phyloP scores from a whole-genome alignment of 2,797 vertebrate species.

The Clarias platycephalus region DNA sequence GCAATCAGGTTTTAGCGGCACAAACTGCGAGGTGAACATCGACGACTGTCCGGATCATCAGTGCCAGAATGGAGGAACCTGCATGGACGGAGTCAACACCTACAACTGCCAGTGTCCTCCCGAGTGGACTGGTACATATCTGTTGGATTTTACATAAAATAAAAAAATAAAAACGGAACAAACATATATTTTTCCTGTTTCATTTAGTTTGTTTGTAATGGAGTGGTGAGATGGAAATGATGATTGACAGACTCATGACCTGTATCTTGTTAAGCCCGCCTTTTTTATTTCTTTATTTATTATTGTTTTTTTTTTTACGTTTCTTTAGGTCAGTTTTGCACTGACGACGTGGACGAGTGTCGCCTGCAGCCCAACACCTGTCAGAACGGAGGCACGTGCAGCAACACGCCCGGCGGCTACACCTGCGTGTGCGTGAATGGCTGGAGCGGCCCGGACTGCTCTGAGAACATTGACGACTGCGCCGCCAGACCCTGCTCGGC shows the following conservation, averaged over 20 bases:
- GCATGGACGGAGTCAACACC: constrained; percentile 93
- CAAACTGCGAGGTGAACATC: constrained; percentile 86
- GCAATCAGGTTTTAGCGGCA: constrained; percentile 86
- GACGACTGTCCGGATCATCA: constrained; percentile 90
- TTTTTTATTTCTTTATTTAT: too few species aligned
- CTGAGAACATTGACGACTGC: constrained; percentile 81
- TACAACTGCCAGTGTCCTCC: constrained; percentile 95
- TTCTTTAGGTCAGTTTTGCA: constrained; percentile 78
- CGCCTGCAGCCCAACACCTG: constrained; percentile 82
- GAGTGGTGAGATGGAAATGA: not conserved
- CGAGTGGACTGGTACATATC: constrained; percentile 87
- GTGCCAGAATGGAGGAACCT: constrained; percentile 88
- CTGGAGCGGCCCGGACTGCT: constrained; percentile 81
- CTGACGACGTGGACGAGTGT: constrained; percentile 82
- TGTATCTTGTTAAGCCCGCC: not conserved
- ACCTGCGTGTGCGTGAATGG: constrained; percentile 81
- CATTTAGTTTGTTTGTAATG: not conserved
- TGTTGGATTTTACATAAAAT: not conserved
- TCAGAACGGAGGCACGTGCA: constrained; percentile 82
- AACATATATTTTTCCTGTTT: not conserved
- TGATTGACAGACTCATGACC: not conserved
- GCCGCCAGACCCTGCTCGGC: constrained; percentile 68
- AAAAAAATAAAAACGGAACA: too few species aligned
- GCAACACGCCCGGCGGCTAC: constrained; percentile 73
- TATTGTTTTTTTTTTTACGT: not conserved